Conservation (phyloP, 1,140 invertebrate species). For the Diachasma alloeum region DNA sequence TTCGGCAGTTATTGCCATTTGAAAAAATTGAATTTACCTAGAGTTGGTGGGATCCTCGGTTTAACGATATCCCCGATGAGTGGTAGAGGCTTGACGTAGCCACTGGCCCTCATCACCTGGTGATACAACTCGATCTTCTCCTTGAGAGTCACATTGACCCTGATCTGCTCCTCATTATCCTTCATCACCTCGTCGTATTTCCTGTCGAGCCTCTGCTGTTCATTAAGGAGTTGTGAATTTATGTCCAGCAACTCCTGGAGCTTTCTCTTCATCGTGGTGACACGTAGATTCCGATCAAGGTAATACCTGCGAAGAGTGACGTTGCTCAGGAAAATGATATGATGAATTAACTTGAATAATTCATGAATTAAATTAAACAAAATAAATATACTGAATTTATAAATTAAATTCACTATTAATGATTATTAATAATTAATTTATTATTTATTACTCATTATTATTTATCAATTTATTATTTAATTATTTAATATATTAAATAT, state of each 20-base stretch:
- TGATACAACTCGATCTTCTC: constrained; percentile 65
- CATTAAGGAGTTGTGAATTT: constrained; percentile 75
- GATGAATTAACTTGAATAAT: no score
- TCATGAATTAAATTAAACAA: no score
- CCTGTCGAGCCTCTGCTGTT: constrained; percentile 77
- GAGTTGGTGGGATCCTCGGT: constrained; percentile 50
- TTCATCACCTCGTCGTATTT: constrained; percentile 79
- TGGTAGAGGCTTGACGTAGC: constrained; percentile 56
- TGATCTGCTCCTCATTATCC: constrained; percentile 60
- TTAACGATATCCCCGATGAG: constrained; percentile 49
- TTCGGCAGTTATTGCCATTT: no score
- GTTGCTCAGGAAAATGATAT: no score
- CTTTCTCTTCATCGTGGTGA: constrained; percentile 79
- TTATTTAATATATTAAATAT: no score
- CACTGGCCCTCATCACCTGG: constrained; percentile 48
- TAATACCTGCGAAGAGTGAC: constrained; percentile 74
- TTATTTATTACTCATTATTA: no score
- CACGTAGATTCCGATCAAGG: constrained; percentile 81
- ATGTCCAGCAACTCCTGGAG: constrained; percentile 79
- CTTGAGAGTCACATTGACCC: constrained; percentile 66
- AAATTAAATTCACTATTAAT: no score
- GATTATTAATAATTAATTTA: no score
- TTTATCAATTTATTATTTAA: no score
- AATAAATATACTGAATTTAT: no score
- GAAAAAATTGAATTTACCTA: constrained; percentile 39